A percentile compares a stretch with the other conserved stretches of the same genome.
Conservation (phyloP, 1,140 invertebrate genomes). For the Mycetomoellerius zeteki region DNA sequence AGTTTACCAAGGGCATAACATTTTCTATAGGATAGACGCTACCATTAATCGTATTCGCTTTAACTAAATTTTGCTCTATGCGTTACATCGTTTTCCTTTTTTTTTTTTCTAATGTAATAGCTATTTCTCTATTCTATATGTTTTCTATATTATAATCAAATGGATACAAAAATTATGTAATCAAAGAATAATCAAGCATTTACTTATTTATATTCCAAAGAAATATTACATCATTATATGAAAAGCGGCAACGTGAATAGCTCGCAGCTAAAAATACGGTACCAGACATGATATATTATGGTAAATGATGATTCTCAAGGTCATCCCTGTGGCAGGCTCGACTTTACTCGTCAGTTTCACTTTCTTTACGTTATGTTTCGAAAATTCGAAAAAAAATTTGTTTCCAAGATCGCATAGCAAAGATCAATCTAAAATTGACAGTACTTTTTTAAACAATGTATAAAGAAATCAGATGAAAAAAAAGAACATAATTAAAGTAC, state of each 20-base stretch:
- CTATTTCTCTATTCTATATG: neutral
- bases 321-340: neutral
- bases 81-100: neutral
- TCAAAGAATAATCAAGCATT: conserved; percentile 5
- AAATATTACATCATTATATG: conserved; percentile 33
- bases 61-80: neutral
- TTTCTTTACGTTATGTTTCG: neutral
- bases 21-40: neutral
- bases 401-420: neutral
- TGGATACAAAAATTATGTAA: conserved; percentile 20
- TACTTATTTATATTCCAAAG: neutral
- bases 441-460: neutral
- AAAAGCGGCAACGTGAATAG: neutral
- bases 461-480: conserved; percentile 11
- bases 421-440: neutral
- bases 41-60: neutral
- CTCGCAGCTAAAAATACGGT: conserved; percentile 28
- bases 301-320: conserved; percentile 29
- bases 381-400: neutral
- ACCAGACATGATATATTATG: conserved; percentile 21
- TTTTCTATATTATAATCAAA: neutral
- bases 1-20: conserved; percentile 24
- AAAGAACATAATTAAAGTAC: conserved; percentile 22
- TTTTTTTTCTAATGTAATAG: neutral
- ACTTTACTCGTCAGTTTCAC: neutral